Evolutionary conservation across 2,888 invertebrate genomes (phyloP), one percentile per base, ranked within the genome.

Genomic region (Lepidocyrtoides sp.): DNA sequence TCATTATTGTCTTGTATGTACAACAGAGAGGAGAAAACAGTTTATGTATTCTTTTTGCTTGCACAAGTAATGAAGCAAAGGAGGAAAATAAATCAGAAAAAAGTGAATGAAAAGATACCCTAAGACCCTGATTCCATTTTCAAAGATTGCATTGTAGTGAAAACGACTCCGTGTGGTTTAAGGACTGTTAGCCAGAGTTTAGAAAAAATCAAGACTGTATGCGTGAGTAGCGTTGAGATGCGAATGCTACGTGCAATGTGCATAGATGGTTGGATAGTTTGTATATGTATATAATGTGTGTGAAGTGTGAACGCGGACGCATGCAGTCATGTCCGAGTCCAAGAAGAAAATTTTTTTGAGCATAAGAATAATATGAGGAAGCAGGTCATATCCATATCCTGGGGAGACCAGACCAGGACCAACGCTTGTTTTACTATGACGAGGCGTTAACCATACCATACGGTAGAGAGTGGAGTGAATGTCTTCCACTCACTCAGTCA

Each of bases 31-130:
- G 54, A 23, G 41, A 86, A 86, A 60, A 72, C 60, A 77, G 77
- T 82, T 88, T 81, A n/a, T n/a, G n/a, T n/a, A 81, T 86, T 88
- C 69, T 79, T 88, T 81, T 81, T 79, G 88, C 81, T 23, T 44
- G 66, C 17, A 69, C 7, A 20, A 79, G 44, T 57, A 69, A 85
- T 26, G 29, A 66, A 66, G 29, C 63, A 77, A 66, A 66, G 26
- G 17, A 36, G 36, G 7, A 36, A 7, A 36, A n/a, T n/a, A n/a
- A n/a, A n/a, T n/a, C n/a, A 66, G 23, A 60, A 69, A 69, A 57
- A 12, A 60, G 81, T 83, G 66, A 83, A 83, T 81, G 81, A 81
- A 81, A 81, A 81, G 26, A 41, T 57, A 41, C 23, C 60, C 60
- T 57, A 14, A n/a, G 48, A n/a, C n/a, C n/a, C n/a, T n/a, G n/a